Base-by-base conservation (phyloP, 2,888 invertebrate species). In the Ochropleura leucogaster region DNA sequence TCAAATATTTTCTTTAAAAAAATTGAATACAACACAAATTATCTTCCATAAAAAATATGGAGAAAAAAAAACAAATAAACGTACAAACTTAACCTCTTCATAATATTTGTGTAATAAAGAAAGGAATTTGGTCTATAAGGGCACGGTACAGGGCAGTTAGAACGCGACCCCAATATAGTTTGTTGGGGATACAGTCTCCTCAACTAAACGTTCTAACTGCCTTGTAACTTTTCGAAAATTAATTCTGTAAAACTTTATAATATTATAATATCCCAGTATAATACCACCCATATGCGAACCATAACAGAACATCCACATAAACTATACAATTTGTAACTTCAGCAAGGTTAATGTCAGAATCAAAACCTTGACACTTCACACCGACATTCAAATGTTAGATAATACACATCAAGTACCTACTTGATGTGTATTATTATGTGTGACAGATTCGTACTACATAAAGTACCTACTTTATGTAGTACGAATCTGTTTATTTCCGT, bases 321-420 rank as follows among this genome's bases (percentile, higher is more conserved):
- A 46, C 63, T 46, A 83, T 42, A 78, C 30, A 62, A 68, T 63
- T 68, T 62, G n/a, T 16, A 64, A 72, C 62, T 68, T 42, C 30
- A 51, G 18, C 74, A 65, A 83, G 80, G 85, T 77, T 84, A 84
- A 80, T 82, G 80, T 67, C 85, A 84, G 68, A 65, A 68, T 42
- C 49, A 64, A 18, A 84, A 53, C 85, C 82, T 84, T 84, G 85
- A 81, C 82, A 76, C 82, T 81, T 84, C 42, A 14, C 42, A 51
- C 8, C 53, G 53, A 69, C 82, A 82, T 82, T 72, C 82, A 70
- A 72, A 70, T 51, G 72, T 81, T 81, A 71, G 68, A 77, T 80
- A 80, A 75, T 80, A 72, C 42, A 63, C 46, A 51, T 7, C 51
- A 12, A 40, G 57, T 57, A 70, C n/a, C n/a, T n/a, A n/a, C n/a